Conservation (phyloP, 1,140 invertebrate genomes). For the Rhynchophorus ferrugineus region DNA sequence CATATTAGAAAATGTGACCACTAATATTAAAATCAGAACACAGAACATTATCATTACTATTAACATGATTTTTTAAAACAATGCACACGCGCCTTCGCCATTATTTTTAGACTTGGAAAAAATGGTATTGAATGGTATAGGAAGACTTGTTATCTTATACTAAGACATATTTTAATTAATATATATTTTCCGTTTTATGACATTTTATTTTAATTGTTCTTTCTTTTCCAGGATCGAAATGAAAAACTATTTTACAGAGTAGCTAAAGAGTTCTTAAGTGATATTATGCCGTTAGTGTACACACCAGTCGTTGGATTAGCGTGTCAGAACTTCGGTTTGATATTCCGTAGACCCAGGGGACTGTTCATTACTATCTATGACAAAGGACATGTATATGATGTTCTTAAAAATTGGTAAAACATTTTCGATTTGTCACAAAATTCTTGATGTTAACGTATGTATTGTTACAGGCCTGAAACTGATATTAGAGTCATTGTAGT, state of each 20-base stretch:
- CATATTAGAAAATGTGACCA: too few relatives aligned
- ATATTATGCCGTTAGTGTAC: slow-evolving; percentile 96
- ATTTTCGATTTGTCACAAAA: slow-evolving; percentile 24
- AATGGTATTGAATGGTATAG: too few relatives aligned
- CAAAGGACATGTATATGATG: slow-evolving; percentile 84
- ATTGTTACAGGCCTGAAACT: slow-evolving; percentile 70
- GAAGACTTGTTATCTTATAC: too few relatives aligned
- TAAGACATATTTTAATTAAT: too few relatives aligned
- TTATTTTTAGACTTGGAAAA: too few relatives aligned
- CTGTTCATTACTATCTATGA: slow-evolving; percentile 96
- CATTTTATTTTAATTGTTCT: too few relatives aligned
- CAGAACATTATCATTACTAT: too few relatives aligned
- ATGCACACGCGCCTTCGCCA: too few relatives aligned
- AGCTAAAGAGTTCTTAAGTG: slow-evolving; percentile 85
- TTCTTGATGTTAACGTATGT: not conserved
- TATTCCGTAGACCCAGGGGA: slow-evolving; percentile 89
- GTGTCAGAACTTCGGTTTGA: slow-evolving; percentile 93
- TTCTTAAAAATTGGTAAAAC: slow-evolving; percentile 77
- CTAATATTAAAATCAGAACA: too few relatives aligned
- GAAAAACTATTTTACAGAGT: slow-evolving; percentile 93
- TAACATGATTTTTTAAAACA: too few relatives aligned
- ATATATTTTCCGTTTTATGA: too few relatives aligned
- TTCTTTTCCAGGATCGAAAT: slow-evolving; percentile 72
- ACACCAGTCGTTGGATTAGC: slow-evolving; percentile 95
- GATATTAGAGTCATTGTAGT: slow-evolving; percentile 90